Conservation (phyloP, 1,140 invertebrate genomes). For the Marisa cornuarietis region DNA sequence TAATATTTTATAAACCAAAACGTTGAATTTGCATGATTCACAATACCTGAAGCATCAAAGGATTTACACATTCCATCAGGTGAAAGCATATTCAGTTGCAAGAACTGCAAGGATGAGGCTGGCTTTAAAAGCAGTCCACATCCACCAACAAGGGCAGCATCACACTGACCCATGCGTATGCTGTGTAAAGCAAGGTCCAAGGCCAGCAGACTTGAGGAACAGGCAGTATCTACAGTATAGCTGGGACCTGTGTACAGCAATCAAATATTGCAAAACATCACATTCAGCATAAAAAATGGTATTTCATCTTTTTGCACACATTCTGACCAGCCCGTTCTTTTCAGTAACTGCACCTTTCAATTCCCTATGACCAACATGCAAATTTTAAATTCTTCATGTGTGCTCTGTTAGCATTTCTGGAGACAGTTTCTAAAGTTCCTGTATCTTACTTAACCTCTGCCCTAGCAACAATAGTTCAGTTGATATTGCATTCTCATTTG, state of each 20-base stretch:
- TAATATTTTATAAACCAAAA: background rate
- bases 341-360: too few species aligned
- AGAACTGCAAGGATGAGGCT: conserved; percentile 89
- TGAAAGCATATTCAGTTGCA: conserved; percentile 89
- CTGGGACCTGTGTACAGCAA: conserved; percentile 77
- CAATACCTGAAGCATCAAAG: conserved; percentile 85
- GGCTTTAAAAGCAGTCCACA: conserved; percentile 88
- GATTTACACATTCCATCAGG: conserved; percentile 90
- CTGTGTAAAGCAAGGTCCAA: conserved; percentile 85
- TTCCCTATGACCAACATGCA: too few species aligned
- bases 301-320: too few species aligned
- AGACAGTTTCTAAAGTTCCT: too few species aligned
- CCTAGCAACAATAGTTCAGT: too few species aligned
- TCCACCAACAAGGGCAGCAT: conserved; percentile 91
- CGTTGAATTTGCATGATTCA: background rate
- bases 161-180: conserved; percentile 86
- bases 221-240: conserved; percentile 93
- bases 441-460: too few species aligned
- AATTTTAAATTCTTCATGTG: too few species aligned
- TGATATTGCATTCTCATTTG: too few species aligned
- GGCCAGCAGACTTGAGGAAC: conserved; percentile 90
- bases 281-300: too few species aligned
- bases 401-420: too few species aligned
- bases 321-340: too few species aligned
- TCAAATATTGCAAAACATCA: too few species aligned